Base-by-base conservation (phyloP, 2,797 vertebrate species). In the Masticophis lateralis region DNA sequence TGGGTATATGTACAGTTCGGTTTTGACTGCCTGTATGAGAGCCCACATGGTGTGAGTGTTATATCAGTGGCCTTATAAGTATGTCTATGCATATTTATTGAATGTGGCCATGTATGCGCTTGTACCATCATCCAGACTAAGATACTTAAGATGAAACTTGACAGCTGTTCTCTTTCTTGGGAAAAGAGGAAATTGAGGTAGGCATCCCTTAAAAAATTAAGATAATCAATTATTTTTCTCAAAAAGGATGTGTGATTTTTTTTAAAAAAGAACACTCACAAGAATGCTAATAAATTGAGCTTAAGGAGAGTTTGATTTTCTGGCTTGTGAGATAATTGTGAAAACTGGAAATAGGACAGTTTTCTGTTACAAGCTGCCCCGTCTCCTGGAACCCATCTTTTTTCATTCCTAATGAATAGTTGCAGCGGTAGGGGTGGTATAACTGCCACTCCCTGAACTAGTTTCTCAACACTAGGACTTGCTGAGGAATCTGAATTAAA, bases 151-250 rank as follows among this genome's bases (percentile, higher is more conserved):
- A 37, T 57, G 27, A 79, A 87, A 22, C 86, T 88, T 91, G 74
- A 60, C 57, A 55, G 47, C 89, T 74, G 37, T 47, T 37, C 57
- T 53, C 47, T 51, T 79, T n/a, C 43, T 88, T 91, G 43, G 28
- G 18, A 11, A 91, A 32, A 91, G 37, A 66, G 25, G n/a, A 86
- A 90, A 22, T 59, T 10, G 7, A 53, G 16, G 47, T 20, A 32
- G 79, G 13, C 13, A 27, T 2, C 32, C 66, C 87, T 83, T 47
- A 55, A 79, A 51, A 83, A 51, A 89, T 25, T 10, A 66, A 90
- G 74, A 91, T 66, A 28, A 63, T 88, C 53, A 69, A 11, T 90
- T 57, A 53, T 91, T 93, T 88, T 91, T 91, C 90, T 27, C 32
- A 25, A 14, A 1, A 9, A 91, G 90, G 51, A 66, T 57, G 51